These are phyloP conservation scores for Hippocampus zosterae DNA, from an alignment of 2,113 vertebrate genomes.

Conservation along the genomic window DNA sequence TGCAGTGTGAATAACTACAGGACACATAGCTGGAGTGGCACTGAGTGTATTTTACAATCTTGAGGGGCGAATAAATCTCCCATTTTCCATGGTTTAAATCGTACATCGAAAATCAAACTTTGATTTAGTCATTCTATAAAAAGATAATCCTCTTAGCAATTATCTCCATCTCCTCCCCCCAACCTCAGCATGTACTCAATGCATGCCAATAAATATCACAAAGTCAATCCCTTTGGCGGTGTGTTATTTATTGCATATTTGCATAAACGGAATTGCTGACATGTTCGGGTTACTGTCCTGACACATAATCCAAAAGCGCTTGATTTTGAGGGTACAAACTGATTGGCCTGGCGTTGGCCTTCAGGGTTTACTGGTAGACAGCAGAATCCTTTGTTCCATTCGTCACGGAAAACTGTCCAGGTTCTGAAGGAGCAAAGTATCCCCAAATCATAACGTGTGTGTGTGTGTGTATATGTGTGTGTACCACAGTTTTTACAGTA, in stretches of 20 bases:
- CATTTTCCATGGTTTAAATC: conserved; percentile 4
- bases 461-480: too few species aligned
- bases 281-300: not conserved
- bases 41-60: not conserved
- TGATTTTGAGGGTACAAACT: not conserved
- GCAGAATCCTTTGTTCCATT: too few species aligned
- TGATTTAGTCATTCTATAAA: conserved; percentile 44
- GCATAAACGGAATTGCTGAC: not conserved
- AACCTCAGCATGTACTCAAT: conserved; percentile 53
- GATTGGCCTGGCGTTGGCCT: too few species aligned
- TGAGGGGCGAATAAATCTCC: conserved; percentile 10
- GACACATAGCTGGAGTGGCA: not conserved
- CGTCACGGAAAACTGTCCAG: not conserved
- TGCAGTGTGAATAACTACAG: not conserved
- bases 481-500: too few species aligned
- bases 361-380: too few species aligned
- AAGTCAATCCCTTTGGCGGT: not conserved
- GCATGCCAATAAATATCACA: not conserved
- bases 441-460: not conserved
- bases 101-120: conserved; percentile 35
- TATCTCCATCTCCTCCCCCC: conserved; percentile 30
- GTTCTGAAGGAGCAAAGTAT: not conserved
- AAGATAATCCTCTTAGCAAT: conserved; percentile 59
- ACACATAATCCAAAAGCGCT: not conserved
- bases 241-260: not conserved